Conservation (phyloP, 2,888 invertebrate species). For the Ditula angustiorana region DNA sequence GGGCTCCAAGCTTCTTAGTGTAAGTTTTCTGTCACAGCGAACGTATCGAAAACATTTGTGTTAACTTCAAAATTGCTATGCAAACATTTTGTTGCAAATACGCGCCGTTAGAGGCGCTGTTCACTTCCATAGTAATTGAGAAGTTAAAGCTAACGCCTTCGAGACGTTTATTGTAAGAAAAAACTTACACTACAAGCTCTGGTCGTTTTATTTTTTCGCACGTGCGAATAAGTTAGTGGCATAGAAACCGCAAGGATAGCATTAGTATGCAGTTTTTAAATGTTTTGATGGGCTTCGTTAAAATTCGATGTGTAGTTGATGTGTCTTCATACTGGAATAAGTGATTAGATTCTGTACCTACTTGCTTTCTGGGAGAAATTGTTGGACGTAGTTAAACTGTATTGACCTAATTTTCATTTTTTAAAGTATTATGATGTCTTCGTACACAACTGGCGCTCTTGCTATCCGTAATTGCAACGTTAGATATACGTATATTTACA, state of each 20-base stretch:
- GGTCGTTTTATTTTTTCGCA: not conserved
- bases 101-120: no score
- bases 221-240: constrained; percentile 21
- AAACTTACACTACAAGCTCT: no score
- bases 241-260: constrained; percentile 28
- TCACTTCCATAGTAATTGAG: no score
- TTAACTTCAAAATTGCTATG: no score
- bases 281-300: constrained; percentile 38
- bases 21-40: no score
- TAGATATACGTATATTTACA: constrained; percentile 31
- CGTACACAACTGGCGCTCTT: constrained; percentile 22
- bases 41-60: no score
- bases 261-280: constrained; percentile 36
- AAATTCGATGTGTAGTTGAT: constrained; percentile 38
- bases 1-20: no score
- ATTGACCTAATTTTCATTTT: constrained; percentile 23
- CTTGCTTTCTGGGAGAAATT: constrained; percentile 26
- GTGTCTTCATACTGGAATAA: constrained; percentile 27
- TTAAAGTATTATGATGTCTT: constrained; percentile 23
- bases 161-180: no score
- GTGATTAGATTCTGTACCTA: constrained; percentile 29
- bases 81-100: no score
- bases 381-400: constrained; percentile 24
- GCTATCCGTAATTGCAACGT: constrained; percentile 26
- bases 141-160: no score